Percentiles rank a stretch among this genome's conserved stretches.
phyloP scores from a whole-genome alignment of 2,888 invertebrate species.

The Macrostomum cliftonense region DNA sequence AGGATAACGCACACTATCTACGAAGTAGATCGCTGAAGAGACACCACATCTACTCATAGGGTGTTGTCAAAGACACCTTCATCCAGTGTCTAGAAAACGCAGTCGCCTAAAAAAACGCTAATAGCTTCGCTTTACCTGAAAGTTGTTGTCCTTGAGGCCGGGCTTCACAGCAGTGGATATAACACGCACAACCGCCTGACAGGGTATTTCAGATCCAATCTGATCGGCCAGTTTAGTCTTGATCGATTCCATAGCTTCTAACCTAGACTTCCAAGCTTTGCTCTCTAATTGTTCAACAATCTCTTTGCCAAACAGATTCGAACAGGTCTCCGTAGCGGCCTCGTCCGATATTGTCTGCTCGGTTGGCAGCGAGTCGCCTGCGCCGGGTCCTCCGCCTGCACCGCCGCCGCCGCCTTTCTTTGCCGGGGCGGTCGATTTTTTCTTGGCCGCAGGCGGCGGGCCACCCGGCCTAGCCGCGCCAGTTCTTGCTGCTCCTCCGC shows the following conservation, averaged over 20 bases:
- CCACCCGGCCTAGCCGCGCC: not conserved
- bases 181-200: constrained; percentile 56
- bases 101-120: no score
- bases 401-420: not conserved
- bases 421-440: no score
- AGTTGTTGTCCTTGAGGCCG: constrained; percentile 67
- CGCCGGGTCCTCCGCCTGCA: no score
- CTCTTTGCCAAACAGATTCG: constrained; percentile 37
- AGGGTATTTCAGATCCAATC: constrained; percentile 43
- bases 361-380: no score
- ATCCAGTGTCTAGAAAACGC: no score
- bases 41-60: no score
- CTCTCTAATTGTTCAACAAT: constrained; percentile 43
- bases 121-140: constrained; percentile 43
- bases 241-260: constrained; percentile 50
- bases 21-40: no score
- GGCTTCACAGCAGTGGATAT: constrained; percentile 56
- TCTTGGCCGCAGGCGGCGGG: constrained; percentile 1
- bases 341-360: no score
- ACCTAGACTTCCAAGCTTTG: constrained; percentile 64
- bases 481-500: constrained; percentile 2
- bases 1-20: no score
- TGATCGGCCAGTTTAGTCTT: constrained; percentile 2
- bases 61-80: no score
- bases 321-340: not conserved